Percentiles rank a stretch among this genome's conserved stretches.
Conservation (phyloP, 2,113 vertebrate species). For the Cephalophus harveyi region DNA sequence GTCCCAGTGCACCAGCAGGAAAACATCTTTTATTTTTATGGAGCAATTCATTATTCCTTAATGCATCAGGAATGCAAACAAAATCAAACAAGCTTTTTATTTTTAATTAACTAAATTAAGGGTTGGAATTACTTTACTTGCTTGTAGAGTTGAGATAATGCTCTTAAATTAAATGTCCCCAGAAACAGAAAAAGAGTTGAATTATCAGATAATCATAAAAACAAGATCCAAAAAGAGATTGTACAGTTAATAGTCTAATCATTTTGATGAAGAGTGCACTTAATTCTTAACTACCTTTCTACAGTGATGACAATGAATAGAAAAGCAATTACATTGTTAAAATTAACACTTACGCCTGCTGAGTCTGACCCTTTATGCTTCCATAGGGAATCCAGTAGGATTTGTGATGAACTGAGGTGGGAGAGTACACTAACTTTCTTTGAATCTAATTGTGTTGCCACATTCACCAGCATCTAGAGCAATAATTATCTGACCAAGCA, state of each 20-base stretch:
- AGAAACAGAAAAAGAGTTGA: conserved; percentile 40
- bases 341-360: conserved; percentile 20
- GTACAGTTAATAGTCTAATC: conserved; percentile 37
- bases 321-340: conserved; percentile 25
- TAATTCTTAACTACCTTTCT: conserved; percentile 50
- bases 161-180: not conserved
- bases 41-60: not conserved
- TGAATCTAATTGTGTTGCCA: conserved; percentile 19
- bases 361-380: not conserved
- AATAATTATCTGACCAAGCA: conserved; percentile 23
- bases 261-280: conserved; percentile 37
- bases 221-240: conserved; percentile 4
- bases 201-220: conserved; percentile 47
- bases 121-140: conserved; percentile 11
- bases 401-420: not conserved
- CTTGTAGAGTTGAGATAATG: not conserved
- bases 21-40: conserved; percentile 24
- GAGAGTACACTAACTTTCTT: not conserved
- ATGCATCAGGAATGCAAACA: conserved; percentile 12
- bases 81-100: not conserved
- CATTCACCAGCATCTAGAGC: not conserved
- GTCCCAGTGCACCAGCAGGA: not conserved
- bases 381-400: not conserved
- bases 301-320: conserved; percentile 19
- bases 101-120: conserved; percentile 40